These are phyloP conservation scores for Andricus grossulariae DNA, from an alignment of 1,140 invertebrate species.

Conservation along the genomic window DNA sequence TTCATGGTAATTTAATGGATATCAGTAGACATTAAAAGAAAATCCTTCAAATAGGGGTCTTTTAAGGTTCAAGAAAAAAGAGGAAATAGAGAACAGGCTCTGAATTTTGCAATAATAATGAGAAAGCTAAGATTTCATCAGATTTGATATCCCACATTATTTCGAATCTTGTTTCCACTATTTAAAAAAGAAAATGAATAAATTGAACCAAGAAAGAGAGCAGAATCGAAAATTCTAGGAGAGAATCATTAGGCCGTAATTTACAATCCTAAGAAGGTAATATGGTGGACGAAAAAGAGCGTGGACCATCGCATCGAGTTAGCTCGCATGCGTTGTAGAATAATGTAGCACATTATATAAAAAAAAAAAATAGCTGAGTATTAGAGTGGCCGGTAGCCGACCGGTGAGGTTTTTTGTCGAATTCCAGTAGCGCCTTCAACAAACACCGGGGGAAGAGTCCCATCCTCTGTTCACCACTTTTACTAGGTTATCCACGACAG, in stretches of 20 bases:
- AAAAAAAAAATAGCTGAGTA: slow-evolving; percentile 52
- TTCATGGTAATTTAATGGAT: no score
- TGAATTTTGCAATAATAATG: no score
- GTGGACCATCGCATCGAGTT: slow-evolving; percentile 42
- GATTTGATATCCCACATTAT: no score
- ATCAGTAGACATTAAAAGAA: no score
- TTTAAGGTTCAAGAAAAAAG: neutral
- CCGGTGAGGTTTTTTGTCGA: slow-evolving; percentile 70
- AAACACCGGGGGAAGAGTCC: slow-evolving; percentile 64
- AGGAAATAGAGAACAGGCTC: neutral
- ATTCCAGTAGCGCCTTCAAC: slow-evolving; percentile 74
- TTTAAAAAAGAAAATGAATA: neutral
- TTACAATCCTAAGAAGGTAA: slow-evolving; percentile 22
- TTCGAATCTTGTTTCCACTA: no score
- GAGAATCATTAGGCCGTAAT: slow-evolving; percentile 22
- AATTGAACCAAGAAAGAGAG: neutral
- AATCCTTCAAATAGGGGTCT: no score
- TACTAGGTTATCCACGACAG: slow-evolving; percentile 67
- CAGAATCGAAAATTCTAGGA: neutral
- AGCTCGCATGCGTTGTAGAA: slow-evolving; percentile 62
- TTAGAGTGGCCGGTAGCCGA: slow-evolving; percentile 72
- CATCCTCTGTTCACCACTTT: slow-evolving; percentile 61
- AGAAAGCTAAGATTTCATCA: no score
- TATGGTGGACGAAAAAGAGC: slow-evolving; percentile 14
- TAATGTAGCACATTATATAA: slow-evolving; percentile 66